Evolutionary conservation across 2,888 invertebrate genomes (phyloP), one percentile per base, ranked within the genome.

Genomic region (Aphodius granarius): DNA sequence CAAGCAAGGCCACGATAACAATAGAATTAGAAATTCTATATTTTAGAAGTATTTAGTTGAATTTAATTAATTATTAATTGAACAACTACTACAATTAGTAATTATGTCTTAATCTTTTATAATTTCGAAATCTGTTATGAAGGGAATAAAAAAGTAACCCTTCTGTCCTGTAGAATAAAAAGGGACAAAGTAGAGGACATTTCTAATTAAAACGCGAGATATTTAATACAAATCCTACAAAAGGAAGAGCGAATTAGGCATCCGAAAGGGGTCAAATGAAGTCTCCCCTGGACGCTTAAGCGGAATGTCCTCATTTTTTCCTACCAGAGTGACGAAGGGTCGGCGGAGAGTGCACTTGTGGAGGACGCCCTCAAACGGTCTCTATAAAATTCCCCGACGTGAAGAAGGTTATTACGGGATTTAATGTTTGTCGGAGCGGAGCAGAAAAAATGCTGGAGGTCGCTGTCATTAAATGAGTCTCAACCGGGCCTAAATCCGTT

Each of bases 401-500:
- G 64, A 62, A 62, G 68, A 64, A 75, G 73, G 73, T 73, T 75
- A 73, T 75, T 75, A 75, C 68, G 72, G 63, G 72, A 68, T 75
- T 75, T 75, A 68, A 75, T 72, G 72, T 75, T 75, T 68, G 19
- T 66, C 22, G 68, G 68, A 68, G 21, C 20, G 68, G 21, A 68
- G 22, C 6, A 65, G 21, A 68, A 68, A 68, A 19, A 21, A 65
- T 18, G 65, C 43, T 43, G 43, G 43, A 43, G 43, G 43, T 63
- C 70, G 72, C 65, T 75, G 78, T 80, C 79, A 80, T 80, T 79
- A 80, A 79, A 78, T 77, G 75, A 76, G 76, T 77, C 79, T 79
- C 78, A 78, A 76, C 76, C 17, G 78, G 78, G 80, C 81, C 80
- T 78, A 81, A 81, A 81, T 81, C 80, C 80, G 81, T 81, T 81